Conservation (phyloP, 2,888 invertebrate species). For the Stegana nigrithorax region DNA sequence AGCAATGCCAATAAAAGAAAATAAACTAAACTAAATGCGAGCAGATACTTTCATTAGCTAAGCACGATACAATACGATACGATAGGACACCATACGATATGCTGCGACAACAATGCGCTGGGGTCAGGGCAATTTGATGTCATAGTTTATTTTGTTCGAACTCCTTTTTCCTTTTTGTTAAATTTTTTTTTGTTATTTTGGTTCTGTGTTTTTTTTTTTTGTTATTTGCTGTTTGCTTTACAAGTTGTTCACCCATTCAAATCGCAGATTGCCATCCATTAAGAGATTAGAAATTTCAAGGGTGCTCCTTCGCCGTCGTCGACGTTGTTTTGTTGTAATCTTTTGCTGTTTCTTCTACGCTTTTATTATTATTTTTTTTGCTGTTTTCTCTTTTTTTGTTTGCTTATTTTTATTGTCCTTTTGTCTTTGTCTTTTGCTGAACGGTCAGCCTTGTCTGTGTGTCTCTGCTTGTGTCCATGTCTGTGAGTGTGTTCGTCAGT, state of each 20-base stretch:
- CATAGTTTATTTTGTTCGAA: no score
- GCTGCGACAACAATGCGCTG: no score
- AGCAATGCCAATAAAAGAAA: no score
- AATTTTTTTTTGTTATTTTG: constrained; percentile 51
- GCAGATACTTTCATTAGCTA: constrained; percentile 59
- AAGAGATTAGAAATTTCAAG: constrained; percentile 61
- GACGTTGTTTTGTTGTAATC: constrained; percentile 51
- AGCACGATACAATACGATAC: constrained; percentile 41
- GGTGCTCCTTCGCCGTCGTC: constrained; percentile 41
- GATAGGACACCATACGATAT: no score
- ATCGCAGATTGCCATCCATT: constrained; percentile 62
- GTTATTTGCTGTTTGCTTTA: constrained; percentile 22
- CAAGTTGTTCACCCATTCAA: constrained; percentile 50
- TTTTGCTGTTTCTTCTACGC: constrained; percentile 5
- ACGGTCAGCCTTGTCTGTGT: no score
- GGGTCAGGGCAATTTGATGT: constrained; percentile 40
- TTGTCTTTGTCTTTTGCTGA: no score
- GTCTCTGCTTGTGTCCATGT: no score
- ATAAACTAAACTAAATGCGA: constrained; percentile 47
- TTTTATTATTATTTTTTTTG: constrained; percentile 20
- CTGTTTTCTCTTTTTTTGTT: neutral
- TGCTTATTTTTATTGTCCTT: constrained; percentile 30
- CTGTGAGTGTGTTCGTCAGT: no score
- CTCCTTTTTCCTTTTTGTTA: no score
- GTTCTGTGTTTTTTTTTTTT: no score